These are phyloP conservation scores for Trachemys scripta DNA, from an alignment of 2,113 vertebrate genomes.

Conservation along the genomic window DNA sequence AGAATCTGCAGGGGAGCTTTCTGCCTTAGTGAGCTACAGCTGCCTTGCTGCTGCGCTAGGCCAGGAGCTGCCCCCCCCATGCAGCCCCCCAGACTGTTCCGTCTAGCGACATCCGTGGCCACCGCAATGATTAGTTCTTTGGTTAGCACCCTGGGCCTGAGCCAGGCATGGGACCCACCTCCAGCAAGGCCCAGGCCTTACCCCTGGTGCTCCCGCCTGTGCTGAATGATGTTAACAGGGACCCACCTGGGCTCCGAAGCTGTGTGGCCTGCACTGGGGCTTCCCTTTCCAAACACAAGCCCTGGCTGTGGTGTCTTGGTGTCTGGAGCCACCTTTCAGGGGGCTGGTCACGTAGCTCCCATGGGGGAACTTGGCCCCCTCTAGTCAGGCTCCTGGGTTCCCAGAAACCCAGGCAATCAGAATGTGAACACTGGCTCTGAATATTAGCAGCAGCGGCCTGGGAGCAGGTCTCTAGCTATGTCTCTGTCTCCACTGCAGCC, in stretches of 20 bases:
- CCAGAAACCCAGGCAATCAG: neutral
- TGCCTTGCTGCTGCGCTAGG: neutral
- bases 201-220: neutral
- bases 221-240: neutral
- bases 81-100: no score
- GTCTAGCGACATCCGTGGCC: no score
- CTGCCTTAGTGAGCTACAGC: neutral
- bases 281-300: neutral
- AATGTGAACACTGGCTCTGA: no score
- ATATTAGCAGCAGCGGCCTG: no score
- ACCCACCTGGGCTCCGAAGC: neutral
- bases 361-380: neutral
- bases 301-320: no score
- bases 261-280: neutral
- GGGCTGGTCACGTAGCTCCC: neutral
- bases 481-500: neutral
- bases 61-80: neutral
- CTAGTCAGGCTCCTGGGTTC: neutral
- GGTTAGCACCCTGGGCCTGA: no score
- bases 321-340: neutral
- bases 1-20: neutral
- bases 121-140: no score
- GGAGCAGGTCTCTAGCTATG: neutral
- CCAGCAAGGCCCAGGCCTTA: neutral
- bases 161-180: neutral